Evolutionary conservation across 2,888 invertebrate species (phyloP).

Genomic region (Chalcosyrphus nemorum): DNA sequence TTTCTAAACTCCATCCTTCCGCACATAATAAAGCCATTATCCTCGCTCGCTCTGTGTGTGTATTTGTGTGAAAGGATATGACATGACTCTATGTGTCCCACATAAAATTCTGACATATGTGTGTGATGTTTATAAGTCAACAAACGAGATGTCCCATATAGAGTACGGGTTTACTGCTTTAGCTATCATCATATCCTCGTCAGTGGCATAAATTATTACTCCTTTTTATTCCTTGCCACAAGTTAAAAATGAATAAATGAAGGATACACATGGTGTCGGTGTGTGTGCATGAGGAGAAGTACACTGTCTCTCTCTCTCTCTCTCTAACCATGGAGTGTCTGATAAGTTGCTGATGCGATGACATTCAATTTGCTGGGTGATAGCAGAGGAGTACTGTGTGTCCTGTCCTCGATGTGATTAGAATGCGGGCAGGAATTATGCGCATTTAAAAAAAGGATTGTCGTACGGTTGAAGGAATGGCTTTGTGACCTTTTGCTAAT

Average conservation of each 20-base stretch:
- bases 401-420: constrained; percentile 3
- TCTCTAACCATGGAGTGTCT: constrained; percentile 10
- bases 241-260: constrained; percentile 44
- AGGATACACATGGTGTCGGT: neutral
- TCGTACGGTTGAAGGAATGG: constrained; percentile 9
- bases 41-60: constrained; percentile 21
- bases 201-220: constrained; percentile 64
- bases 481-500: constrained; percentile 50
- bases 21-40: constrained; percentile 70
- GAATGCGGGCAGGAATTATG: constrained; percentile 34
- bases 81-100: constrained; percentile 23
- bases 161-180: constrained; percentile 40
- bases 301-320: too few relatives aligned
- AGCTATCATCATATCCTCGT: constrained; percentile 43
- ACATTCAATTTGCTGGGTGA: constrained; percentile 37
- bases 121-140: constrained; percentile 28
- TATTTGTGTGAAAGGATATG: constrained; percentile 24
- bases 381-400: neutral
- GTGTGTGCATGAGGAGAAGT: neutral
- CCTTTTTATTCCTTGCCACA: constrained; percentile 55
- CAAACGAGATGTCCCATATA: constrained; percentile 17
- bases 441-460: constrained; percentile 31
- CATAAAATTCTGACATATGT: constrained; percentile 42
- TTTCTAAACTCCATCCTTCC: constrained; percentile 37
- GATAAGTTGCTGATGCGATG: constrained; percentile 38